A percentile compares a stretch with the other conserved stretches of the same genome.
These are phyloP conservation scores for Paracanthobrama guichenoti DNA, from an alignment of 2,113 vertebrate species.

Conservation along the genomic window DNA sequence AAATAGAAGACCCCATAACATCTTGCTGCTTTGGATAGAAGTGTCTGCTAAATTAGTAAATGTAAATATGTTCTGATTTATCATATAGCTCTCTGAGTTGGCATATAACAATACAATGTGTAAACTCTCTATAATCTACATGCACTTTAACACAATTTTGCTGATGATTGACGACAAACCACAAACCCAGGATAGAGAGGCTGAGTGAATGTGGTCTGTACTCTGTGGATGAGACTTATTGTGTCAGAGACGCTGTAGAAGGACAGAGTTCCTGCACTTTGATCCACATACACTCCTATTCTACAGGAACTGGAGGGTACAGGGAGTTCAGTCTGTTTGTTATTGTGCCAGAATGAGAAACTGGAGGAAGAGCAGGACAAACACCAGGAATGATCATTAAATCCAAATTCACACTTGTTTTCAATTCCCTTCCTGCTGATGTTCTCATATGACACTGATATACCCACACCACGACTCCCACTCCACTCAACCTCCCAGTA, in stretches of 20 bases:
- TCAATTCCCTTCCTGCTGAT: background rate
- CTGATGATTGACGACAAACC: background rate
- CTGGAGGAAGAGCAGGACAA: background rate
- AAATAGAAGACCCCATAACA: background rate
- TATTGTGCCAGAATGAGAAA: background rate
- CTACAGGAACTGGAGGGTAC: background rate
- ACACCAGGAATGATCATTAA: background rate
- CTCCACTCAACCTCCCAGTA: background rate
- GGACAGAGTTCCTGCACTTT: background rate
- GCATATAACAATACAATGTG: background rate
- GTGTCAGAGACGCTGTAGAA: background rate
- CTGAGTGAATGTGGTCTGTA: background rate
- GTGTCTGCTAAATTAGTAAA: background rate
- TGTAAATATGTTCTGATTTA: background rate
- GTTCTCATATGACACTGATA: background rate
- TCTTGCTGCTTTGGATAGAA: background rate
- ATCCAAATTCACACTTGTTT: background rate
- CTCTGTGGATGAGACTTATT: background rate
- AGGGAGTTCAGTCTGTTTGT: background rate
- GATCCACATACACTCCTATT: background rate
- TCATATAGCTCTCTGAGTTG: background rate
- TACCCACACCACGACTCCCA: background rate
- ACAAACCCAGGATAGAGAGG: background rate
- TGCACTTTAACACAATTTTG: background rate
- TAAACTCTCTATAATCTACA: background rate